These are phyloP conservation scores for Dreissena rostriformis DNA, from an alignment of 1,140 invertebrate species.

Conservation along the genomic window DNA sequence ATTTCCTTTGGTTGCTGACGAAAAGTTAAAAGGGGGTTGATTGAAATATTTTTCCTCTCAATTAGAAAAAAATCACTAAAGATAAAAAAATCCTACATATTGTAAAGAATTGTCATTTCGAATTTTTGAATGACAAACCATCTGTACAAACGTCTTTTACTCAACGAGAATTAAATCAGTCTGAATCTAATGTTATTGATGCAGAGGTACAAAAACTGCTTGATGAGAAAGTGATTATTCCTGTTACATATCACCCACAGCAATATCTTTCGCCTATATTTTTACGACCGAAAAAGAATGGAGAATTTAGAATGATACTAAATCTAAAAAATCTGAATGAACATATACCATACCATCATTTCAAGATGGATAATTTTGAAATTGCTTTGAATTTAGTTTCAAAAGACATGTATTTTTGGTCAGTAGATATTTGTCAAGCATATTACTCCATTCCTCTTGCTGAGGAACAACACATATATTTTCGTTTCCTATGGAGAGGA, in stretches of 20 bases:
- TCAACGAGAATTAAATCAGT: neutral
- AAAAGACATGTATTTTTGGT: conserved; percentile 40
- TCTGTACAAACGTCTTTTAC: neutral
- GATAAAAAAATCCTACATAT: conserved; percentile 29
- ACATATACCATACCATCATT: conserved; percentile 38
- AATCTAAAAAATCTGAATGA: conserved; percentile 51
- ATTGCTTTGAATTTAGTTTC: conserved; percentile 25
- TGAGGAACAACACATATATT: conserved; percentile 5
- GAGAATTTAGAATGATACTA: conserved; percentile 32
- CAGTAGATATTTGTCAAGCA: conserved; percentile 44
- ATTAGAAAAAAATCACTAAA: conserved; percentile 11
- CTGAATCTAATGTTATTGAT: conserved; percentile 16
- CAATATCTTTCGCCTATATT: conserved; percentile 54
- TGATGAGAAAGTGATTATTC: conserved; percentile 4
- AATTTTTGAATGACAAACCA: conserved; percentile 9
- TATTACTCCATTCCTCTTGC: conserved; percentile 40
- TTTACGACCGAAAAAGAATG: conserved; percentile 43
- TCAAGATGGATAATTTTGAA: conserved; percentile 57
- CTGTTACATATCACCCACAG: neutral
- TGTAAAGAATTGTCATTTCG: conserved; percentile 30
- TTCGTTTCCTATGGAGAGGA: conserved; percentile 42
- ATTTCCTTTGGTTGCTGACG: too few species aligned
- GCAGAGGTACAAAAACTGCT: conserved; percentile 10
- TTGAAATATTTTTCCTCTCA: too few species aligned
- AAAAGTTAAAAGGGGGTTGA: too few species aligned